A percentile compares a stretch with the other conserved stretches of the same genome.
These are phyloP conservation scores for Calameuta pallipes DNA, from an alignment of 2,888 invertebrate species.

Conservation along the genomic window DNA sequence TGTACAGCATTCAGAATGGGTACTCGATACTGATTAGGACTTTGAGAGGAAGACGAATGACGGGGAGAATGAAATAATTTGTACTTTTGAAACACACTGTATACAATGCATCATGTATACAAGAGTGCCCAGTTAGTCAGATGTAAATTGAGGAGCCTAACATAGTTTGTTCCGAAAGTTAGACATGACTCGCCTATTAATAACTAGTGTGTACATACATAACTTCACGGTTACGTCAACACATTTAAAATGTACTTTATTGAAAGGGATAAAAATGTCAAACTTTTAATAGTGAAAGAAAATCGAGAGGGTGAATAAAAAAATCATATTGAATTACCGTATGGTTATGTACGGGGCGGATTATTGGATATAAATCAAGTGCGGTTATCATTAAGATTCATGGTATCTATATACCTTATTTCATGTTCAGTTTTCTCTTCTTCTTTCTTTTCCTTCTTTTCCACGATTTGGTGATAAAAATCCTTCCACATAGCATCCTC, in stretches of 20 bases:
- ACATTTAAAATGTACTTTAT: background rate
- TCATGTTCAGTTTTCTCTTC: conserved; percentile 76
- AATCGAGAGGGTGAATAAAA: background rate
- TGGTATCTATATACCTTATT: conserved; percentile 68
- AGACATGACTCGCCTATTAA: background rate
- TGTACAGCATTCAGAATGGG: background rate
- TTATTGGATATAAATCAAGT: background rate
- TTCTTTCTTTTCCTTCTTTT: conserved; percentile 74
- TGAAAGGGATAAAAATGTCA: background rate
- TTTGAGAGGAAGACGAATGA: background rate
- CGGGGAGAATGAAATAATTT: background rate
- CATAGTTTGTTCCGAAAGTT: background rate
- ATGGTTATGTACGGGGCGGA: background rate
- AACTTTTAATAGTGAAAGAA: background rate
- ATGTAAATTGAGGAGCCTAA: background rate
- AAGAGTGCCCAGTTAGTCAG: background rate
- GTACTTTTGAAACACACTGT: background rate
- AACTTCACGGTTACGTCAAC: background rate
- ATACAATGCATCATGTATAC: background rate
- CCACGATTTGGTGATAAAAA: conserved; percentile 69
- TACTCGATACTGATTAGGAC: background rate
- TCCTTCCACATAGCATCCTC: conserved; percentile 85
- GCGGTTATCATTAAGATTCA: background rate
- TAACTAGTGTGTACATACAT: background rate
- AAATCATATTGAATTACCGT: background rate